A percentile compares a stretch with the other conserved stretches of the same genome.
Conservation (phyloP, 1,140 invertebrate genomes). For the Calliopsis andreniformis region DNA sequence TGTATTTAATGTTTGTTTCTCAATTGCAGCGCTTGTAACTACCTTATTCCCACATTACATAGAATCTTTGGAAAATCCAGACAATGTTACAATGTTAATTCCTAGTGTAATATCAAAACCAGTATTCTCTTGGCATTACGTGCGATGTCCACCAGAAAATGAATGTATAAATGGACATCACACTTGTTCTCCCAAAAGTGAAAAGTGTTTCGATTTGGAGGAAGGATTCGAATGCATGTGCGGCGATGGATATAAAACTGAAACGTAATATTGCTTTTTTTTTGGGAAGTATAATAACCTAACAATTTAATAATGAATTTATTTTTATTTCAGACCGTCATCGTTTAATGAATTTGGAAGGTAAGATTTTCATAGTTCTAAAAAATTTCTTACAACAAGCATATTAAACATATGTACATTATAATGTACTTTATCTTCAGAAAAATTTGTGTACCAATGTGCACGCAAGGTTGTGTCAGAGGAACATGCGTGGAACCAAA, state of each 20-base stretch:
- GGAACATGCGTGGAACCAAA: constrained; percentile 93
- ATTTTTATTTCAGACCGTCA: constrained; percentile 55
- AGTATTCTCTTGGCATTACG: constrained; percentile 91
- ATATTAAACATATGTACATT: too few relatives aligned
- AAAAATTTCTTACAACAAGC: too few relatives aligned
- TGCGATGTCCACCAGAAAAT: constrained; percentile 94
- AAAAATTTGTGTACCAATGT: constrained; percentile 89
- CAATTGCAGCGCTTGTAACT: constrained; percentile 54
- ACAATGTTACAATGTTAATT: constrained; percentile 78
- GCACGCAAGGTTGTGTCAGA: constrained; percentile 93
- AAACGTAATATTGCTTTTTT: constrained; percentile 65
- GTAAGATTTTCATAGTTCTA: neutral
- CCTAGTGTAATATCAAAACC: constrained; percentile 73
- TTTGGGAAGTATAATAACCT: neutral
- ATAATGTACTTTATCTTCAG: constrained; percentile 33
- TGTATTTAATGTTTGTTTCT: neutral
- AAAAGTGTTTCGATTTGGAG: constrained; percentile 89
- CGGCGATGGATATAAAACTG: constrained; percentile 89
- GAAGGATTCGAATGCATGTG: constrained; percentile 93
- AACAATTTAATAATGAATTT: constrained; percentile 50
- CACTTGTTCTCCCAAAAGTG: constrained; percentile 91
- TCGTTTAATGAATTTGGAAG: constrained; percentile 71
- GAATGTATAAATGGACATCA: constrained; percentile 96
- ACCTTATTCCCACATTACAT: constrained; percentile 47
- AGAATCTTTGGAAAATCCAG: constrained; percentile 79